A percentile compares a stretch with the other conserved stretches of the same genome.
Conservation (phyloP, 2,797 vertebrate genomes). For the Pelodytes ibericus region DNA sequence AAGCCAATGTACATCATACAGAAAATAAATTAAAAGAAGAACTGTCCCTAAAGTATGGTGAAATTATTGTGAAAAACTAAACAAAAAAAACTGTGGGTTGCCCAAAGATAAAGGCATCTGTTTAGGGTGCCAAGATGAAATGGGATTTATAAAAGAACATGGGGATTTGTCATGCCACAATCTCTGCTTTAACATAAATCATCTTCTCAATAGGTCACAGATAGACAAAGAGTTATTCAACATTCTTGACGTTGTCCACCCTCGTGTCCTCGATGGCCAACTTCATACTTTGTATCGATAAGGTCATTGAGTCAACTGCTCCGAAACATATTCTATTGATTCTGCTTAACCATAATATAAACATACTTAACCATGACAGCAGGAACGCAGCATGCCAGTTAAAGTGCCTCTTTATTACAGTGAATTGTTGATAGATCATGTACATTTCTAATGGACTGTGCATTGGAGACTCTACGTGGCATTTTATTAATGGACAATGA, state of each 20-base stretch:
- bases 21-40: too few species aligned
- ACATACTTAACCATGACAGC: conserved; percentile 15
- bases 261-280: conserved; percentile 15
- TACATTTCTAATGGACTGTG: neutral
- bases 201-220: neutral
- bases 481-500: conserved; percentile 27
- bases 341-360: conserved; percentile 11
- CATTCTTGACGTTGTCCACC: conserved; percentile 34
- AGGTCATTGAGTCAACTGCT: conserved; percentile 21
- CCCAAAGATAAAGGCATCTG: too few species aligned
- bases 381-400: conserved; percentile 7
- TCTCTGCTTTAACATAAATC: neutral
- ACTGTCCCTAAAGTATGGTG: too few species aligned
- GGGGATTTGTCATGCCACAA: neutral
- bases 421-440: neutral
- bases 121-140: too few species aligned
- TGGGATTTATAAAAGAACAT: too few species aligned
- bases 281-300: conserved; percentile 7
- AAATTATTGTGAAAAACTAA: too few species aligned
- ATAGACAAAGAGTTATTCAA: conserved; percentile 36
- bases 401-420: conserved; percentile 20
- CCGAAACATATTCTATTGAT: conserved; percentile 25
- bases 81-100: too few species aligned
- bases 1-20: too few species aligned
- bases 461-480: too few species aligned